A percentile compares a stretch with the other conserved stretches of the same genome.
Conservation (phyloP, 1,140 invertebrate genomes). For the Drosophila jambulina region DNA sequence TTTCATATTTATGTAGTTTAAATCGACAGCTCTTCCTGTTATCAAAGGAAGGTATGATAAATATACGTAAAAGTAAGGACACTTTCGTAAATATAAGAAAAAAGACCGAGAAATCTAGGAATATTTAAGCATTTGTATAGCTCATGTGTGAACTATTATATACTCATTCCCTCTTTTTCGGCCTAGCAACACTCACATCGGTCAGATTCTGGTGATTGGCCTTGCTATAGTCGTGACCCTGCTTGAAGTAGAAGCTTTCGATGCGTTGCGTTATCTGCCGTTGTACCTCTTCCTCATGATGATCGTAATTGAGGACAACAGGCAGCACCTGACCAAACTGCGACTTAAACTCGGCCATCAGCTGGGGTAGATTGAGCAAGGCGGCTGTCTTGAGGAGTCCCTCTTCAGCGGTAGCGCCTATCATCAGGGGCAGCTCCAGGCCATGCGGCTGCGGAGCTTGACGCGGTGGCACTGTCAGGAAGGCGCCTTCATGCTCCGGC, state of each 20-base stretch:
- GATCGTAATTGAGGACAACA: conserved; percentile 87
- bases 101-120: no score
- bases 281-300: conserved; percentile 85
- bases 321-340: conserved; percentile 87
- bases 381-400: conserved; percentile 88
- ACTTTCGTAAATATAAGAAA: no score
- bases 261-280: conserved; percentile 86
- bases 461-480: conserved; percentile 87
- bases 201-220: conserved; percentile 86
- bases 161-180: no score
- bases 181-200: conserved; percentile 85
- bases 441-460: conserved; percentile 85
- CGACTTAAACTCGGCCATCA: conserved; percentile 86
- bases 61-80: no score
- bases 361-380: conserved; percentile 73
- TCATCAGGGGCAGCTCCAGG: conserved; percentile 88
- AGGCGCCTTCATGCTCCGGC: conserved; percentile 88
- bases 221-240: conserved; percentile 85
- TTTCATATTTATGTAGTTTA: no score
- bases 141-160: not conserved
- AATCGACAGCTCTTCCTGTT: not conserved
- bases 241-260: conserved; percentile 87
- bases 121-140: not conserved
- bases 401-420: conserved; percentile 89
- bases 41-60: no score